Conservation (phyloP, 2,888 invertebrate species). For the Himalopsyche japonica region DNA sequence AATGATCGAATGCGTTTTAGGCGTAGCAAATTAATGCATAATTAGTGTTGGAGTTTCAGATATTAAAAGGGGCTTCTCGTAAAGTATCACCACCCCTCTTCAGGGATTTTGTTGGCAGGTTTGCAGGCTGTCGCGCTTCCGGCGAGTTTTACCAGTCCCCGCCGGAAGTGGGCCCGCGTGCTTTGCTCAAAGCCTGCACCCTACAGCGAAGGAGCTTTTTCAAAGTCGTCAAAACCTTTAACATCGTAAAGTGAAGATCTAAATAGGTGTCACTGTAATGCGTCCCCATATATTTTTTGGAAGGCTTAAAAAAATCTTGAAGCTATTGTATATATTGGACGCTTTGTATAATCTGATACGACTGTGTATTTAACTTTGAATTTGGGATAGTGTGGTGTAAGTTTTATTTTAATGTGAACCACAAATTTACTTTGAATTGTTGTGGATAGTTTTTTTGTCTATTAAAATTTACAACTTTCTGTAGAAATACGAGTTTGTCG, state of each 20-base stretch:
- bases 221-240: not conserved
- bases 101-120: not conserved
- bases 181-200: not conserved
- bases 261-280: not conserved
- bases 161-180: slow-evolving; percentile 4
- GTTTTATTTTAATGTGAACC: too few relatives aligned
- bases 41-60: not conserved
- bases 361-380: too few relatives aligned
- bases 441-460: too few relatives aligned
- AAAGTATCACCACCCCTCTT: not conserved
- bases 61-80: not conserved
- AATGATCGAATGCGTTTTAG: slow-evolving; percentile 1
- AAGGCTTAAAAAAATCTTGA: too few relatives aligned
- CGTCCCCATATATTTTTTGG: too few relatives aligned
- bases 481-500: too few relatives aligned
- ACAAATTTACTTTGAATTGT: too few relatives aligned
- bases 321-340: too few relatives aligned
- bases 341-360: too few relatives aligned
- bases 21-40: slow-evolving; percentile 1
- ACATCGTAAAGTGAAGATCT: not conserved
- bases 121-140: slow-evolving; percentile 8
- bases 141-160: not conserved
- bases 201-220: not conserved
- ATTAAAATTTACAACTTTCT: too few relatives aligned
- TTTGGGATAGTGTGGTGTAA: too few relatives aligned